Percentiles rank a stretch among this genome's conserved stretches.
Evolutionary conservation across 2,113 vertebrate genomes (phyloP).

Genomic region (Nycticryphes semicollaris): DNA sequence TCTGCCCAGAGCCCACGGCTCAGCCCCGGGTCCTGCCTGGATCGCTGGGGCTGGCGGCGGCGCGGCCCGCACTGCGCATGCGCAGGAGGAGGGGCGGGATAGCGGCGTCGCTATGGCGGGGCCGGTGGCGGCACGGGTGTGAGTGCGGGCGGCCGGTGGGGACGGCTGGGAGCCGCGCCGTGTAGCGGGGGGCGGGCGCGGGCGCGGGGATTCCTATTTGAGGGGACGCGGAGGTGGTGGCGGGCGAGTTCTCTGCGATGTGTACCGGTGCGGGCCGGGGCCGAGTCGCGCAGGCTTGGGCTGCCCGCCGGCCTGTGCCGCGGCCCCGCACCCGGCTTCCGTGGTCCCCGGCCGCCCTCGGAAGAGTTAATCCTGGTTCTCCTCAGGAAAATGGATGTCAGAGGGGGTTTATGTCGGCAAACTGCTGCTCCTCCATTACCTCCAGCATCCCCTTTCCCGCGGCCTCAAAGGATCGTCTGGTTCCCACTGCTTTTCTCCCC

Average conservation of each 20-base stretch:
- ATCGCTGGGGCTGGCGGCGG: too few relatives aligned
- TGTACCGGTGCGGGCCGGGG: too few relatives aligned
- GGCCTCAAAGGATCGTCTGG: too few relatives aligned
- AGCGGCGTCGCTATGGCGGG: not conserved
- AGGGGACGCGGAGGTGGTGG: too few relatives aligned
- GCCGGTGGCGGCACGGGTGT: not conserved
- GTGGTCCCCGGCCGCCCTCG: not conserved
- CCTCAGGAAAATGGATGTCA: not conserved
- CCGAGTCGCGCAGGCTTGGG: not conserved
- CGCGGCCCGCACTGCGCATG: not conserved
- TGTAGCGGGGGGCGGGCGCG: not conserved
- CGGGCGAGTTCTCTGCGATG: too few relatives aligned
- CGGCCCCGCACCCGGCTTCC: not conserved
- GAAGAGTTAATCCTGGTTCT: not conserved
- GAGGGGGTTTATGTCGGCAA: too few relatives aligned
- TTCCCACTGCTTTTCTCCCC: not conserved
- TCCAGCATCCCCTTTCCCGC: not conserved
- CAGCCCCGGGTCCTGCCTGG: too few relatives aligned
- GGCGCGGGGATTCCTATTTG: not conserved
- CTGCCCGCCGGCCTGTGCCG: not conserved
- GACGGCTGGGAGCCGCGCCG: not conserved
- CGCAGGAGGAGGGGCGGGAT: not conserved
- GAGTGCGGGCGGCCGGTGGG: not conserved
- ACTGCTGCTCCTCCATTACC: accelerated
- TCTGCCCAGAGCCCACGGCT: not conserved